Percentiles rank a stretch among this genome's conserved stretches.
phyloP scores from a whole-genome alignment of 2,888 invertebrate species.

The Galerucella calmariensis region DNA sequence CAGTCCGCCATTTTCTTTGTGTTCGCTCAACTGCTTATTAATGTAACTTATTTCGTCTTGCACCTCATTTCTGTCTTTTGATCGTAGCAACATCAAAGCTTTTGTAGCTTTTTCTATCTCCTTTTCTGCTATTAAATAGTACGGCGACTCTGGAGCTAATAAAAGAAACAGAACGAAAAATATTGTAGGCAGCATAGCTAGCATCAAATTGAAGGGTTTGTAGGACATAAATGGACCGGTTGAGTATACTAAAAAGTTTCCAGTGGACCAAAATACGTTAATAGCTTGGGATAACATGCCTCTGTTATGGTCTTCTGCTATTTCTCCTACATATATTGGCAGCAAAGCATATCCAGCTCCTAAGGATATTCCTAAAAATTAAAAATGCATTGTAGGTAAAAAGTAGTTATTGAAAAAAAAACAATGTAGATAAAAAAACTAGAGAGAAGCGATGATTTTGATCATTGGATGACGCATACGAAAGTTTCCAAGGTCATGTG shows the following conservation, averaged over 20 bases:
- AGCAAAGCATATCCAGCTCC: constrained; percentile 79
- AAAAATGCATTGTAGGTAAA: constrained; percentile 68
- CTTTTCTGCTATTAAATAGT: constrained; percentile 72
- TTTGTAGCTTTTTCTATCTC: constrained; percentile 71
- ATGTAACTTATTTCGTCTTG: constrained; percentile 67
- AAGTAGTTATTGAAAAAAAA: too few relatives aligned
- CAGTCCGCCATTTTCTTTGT: constrained; percentile 55
- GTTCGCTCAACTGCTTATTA: constrained; percentile 40
- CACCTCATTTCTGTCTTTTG: constrained; percentile 72
- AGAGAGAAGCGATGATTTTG: too few relatives aligned
- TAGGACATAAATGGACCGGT: constrained; percentile 79
- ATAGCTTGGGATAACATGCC: constrained; percentile 76
- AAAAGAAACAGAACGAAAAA: constrained; percentile 76
- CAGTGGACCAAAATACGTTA: constrained; percentile 76
- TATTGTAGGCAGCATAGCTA: constrained; percentile 62
- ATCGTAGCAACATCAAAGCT: constrained; percentile 75
- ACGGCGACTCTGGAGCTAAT: constrained; percentile 74
- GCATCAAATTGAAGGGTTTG: constrained; percentile 68
- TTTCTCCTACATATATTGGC: constrained; percentile 88
- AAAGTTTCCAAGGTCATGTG: too few relatives aligned
- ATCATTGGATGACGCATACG: too few relatives aligned
- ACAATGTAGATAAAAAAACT: too few relatives aligned
- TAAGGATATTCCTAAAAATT: constrained; percentile 71
- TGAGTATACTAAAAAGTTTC: constrained; percentile 75
- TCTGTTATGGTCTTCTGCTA: constrained; percentile 78